Conservation (phyloP, 2,888 invertebrate genomes). For the Dolichopus griseipennis region DNA sequence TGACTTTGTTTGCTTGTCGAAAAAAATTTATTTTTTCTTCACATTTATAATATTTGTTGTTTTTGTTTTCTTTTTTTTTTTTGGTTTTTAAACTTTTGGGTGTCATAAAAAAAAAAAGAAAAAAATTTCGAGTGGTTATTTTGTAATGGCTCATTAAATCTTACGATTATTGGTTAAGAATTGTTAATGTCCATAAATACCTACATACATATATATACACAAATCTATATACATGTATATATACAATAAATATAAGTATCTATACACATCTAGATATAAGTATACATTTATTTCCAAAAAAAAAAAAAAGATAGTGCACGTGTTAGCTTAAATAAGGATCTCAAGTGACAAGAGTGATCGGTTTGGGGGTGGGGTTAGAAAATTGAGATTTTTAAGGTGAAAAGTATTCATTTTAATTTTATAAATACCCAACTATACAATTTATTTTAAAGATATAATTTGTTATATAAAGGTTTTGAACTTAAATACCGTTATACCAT, state of each 20-base stretch:
- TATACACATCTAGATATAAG: not conserved
- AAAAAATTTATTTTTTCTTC: not conserved
- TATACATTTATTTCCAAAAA: too few relatives aligned
- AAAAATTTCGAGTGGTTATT: slow-evolving; percentile 7
- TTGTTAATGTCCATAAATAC: slow-evolving; percentile 11
- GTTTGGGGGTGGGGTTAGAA: too few relatives aligned
- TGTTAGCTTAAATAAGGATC: too few relatives aligned
- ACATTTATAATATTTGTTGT: too few relatives aligned
- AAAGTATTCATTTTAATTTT: too few relatives aligned
- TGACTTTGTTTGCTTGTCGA: not conserved
- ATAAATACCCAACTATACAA: too few relatives aligned
- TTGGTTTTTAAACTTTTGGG: not conserved
- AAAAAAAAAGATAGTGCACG: too few relatives aligned
- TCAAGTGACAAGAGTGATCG: too few relatives aligned
- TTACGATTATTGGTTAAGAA: slow-evolving; percentile 10
- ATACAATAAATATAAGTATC: not conserved
- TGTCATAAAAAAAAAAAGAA: not conserved
- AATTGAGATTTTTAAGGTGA: too few relatives aligned
- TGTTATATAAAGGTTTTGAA: too few relatives aligned
- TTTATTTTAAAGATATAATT: too few relatives aligned
- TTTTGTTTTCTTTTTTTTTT: not conserved
- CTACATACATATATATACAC: not conserved
- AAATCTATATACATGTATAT: not conserved
- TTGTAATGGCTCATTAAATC: slow-evolving; percentile 11
- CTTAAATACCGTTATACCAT: too few relatives aligned